These are phyloP conservation scores for Hypomecis punctinalis DNA, from an alignment of 2,888 invertebrate genomes.

Conservation along the genomic window DNA sequence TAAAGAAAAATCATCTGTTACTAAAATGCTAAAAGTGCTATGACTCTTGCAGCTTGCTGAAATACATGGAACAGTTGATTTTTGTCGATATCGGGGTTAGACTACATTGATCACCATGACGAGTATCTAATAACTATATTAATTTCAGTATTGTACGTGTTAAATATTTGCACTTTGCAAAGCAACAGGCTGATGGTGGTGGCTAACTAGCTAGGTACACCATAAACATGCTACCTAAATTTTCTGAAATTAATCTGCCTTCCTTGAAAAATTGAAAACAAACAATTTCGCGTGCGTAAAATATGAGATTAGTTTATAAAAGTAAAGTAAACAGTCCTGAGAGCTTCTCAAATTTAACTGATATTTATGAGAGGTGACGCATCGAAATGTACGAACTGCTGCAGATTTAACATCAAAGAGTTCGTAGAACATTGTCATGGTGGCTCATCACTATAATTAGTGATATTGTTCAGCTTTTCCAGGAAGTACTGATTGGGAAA, in stretches of 20 bases:
- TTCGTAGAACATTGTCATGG: constrained; percentile 7
- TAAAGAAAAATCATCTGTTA: too few species aligned
- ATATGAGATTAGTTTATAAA: constrained; percentile 20
- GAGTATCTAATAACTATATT: too few species aligned
- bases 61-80: too few species aligned
- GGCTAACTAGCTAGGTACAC: too few species aligned
- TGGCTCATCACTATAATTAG: constrained; percentile 20
- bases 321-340: constrained; percentile 35
- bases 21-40: too few species aligned
- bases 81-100: too few species aligned
- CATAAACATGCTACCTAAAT: too few species aligned
- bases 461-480: neutral
- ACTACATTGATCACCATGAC: too few species aligned
- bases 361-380: constrained; percentile 49
- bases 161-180: too few species aligned
- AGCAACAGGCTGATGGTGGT: too few species aligned
- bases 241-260: constrained; percentile 9
- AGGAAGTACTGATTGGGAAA: constrained; percentile 10
- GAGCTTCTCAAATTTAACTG: constrained; percentile 28
- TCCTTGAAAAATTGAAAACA: constrained; percentile 18
- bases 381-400: constrained; percentile 27
- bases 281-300: constrained; percentile 21
- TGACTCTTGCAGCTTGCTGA: too few species aligned
- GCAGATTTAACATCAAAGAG: constrained; percentile 49
- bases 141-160: too few species aligned